These are phyloP conservation scores for Salminus brasiliensis DNA, from an alignment of 2,113 vertebrate genomes.

Conservation along the genomic window DNA sequence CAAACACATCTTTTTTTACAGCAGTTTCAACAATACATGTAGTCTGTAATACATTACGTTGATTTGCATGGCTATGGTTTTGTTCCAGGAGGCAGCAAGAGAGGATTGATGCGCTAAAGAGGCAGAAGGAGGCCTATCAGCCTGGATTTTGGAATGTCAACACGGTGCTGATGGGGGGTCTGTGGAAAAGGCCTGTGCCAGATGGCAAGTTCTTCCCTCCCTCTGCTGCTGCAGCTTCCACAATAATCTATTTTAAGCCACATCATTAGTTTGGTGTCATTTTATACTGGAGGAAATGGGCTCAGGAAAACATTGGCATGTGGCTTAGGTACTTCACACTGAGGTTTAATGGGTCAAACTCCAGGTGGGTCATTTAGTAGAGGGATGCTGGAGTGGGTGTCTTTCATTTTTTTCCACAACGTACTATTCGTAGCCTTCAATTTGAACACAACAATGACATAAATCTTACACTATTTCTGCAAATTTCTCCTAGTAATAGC, in stretches of 20 bases:
- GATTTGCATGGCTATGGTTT: background rate
- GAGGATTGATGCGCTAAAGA: constrained; percentile 42
- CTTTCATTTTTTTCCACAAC: background rate
- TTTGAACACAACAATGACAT: too few species aligned
- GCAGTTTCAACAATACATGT: background rate
- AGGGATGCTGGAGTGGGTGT: background rate
- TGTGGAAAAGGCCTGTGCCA: constrained; percentile 45
- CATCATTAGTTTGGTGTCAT: background rate
- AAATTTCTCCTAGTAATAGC: too few species aligned
- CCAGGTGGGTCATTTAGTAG: background rate
- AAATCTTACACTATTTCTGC: too few species aligned
- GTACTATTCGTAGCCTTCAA: background rate
- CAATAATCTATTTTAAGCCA: background rate
- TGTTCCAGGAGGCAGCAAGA: constrained; percentile 26
- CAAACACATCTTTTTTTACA: too few species aligned
- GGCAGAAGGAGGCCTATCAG: constrained; percentile 49
- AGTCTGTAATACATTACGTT: background rate
- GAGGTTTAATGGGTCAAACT: background rate
- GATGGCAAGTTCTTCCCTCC: constrained; percentile 39
- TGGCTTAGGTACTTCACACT: background rate
- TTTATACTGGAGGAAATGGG: background rate
- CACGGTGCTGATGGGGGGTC: constrained; percentile 54
- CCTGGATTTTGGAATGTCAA: constrained; percentile 60
- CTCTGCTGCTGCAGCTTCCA: background rate
- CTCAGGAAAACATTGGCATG: background rate